These are phyloP conservation scores for Eudasyphora cyanicolor DNA, from an alignment of 2,888 invertebrate genomes.

Conservation along the genomic window DNA sequence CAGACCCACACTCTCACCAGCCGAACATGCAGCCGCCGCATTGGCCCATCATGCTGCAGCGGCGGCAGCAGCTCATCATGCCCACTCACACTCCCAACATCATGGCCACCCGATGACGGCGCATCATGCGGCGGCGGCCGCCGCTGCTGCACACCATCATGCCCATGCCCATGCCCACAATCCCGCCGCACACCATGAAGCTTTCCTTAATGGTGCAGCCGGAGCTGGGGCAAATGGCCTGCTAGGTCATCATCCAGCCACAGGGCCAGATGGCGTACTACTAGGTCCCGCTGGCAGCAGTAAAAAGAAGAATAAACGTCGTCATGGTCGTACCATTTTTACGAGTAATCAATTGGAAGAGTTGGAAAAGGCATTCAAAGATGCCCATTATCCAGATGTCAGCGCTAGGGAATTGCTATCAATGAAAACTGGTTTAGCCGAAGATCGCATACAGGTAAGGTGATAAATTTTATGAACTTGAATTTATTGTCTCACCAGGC, in stretches of 20 bases:
- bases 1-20: conserved; percentile 69
- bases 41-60: conserved; percentile 74
- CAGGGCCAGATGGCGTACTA: conserved; percentile 70
- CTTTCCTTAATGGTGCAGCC: conserved; percentile 66
- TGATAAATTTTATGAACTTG: conserved; percentile 64
- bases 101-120: conserved; percentile 66
- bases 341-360: conserved; percentile 99
- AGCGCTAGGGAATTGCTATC: conserved; percentile 97
- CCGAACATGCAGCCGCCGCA: conserved; percentile 74
- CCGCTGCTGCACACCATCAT: conserved; percentile 67
- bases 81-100: conserved; percentile 72
- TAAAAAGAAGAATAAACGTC: conserved; percentile 96
- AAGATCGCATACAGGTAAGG: conserved; percentile 95
- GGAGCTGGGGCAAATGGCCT: conserved; percentile 66
- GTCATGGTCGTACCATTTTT: conserved; percentile 98
- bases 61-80: conserved; percentile 73
- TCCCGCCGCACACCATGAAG: conserved; percentile 65
- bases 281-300: conserved; percentile 68
- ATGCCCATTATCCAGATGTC: conserved; percentile 99
- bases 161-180: conserved; percentile 70
- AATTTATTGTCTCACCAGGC: conserved; percentile 40
- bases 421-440: conserved; percentile 94
- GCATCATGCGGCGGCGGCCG: conserved; percentile 65
- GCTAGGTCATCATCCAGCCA: conserved; percentile 63
- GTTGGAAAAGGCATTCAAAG: conserved; percentile 99